Percentiles rank a stretch among this genome's conserved stretches.
phyloP scores from a whole-genome alignment of 2,113 vertebrate genomes.

The Perca flavescens region DNA sequence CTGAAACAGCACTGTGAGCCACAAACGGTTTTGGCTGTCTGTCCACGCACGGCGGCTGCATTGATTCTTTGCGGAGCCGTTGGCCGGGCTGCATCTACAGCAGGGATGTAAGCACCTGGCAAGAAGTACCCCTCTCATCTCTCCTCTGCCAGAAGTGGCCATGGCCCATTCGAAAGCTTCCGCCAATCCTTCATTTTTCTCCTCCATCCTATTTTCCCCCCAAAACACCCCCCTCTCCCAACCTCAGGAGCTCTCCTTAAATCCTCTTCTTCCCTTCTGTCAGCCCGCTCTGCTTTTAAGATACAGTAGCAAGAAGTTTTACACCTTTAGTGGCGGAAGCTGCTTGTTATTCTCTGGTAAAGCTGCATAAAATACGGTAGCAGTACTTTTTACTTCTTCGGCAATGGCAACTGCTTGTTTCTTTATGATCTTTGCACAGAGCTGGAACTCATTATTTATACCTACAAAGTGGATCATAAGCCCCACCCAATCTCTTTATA shows the following conservation, averaged over 20 bases:
- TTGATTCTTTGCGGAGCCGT: slow-evolving; percentile 28
- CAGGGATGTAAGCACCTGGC: slow-evolving; percentile 41
- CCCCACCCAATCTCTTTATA: background rate
- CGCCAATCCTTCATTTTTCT: slow-evolving; percentile 40
- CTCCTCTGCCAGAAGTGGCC: slow-evolving; percentile 42
- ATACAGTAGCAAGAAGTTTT: slow-evolving; percentile 18
- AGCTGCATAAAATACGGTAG: slow-evolving; percentile 9
- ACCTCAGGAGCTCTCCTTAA: slow-evolving; percentile 46
- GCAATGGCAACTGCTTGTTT: slow-evolving; percentile 28
- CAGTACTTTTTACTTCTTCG: background rate
- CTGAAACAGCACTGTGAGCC: slow-evolving; percentile 11
- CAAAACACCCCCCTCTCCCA: background rate
- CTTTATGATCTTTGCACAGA: slow-evolving; percentile 37
- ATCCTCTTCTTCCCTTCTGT: slow-evolving; percentile 21
- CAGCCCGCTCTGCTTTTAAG: slow-evolving; percentile 55
- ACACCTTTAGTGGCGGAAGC: slow-evolving; percentile 27
- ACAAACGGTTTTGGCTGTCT: slow-evolving; percentile 17
- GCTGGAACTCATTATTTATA: slow-evolving; percentile 21
- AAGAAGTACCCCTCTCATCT: slow-evolving; percentile 43
- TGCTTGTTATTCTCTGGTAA: slow-evolving; percentile 48
- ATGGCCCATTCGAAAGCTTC: slow-evolving; percentile 45
- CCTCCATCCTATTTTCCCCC: slow-evolving; percentile 10
- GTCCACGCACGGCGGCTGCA: slow-evolving; percentile 16
- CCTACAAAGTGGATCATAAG: slow-evolving; percentile 19
- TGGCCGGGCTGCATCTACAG: slow-evolving; percentile 21